Evolutionary conservation across 2,888 invertebrate species (phyloP).

Genomic region (Nowickia ferox): DNA sequence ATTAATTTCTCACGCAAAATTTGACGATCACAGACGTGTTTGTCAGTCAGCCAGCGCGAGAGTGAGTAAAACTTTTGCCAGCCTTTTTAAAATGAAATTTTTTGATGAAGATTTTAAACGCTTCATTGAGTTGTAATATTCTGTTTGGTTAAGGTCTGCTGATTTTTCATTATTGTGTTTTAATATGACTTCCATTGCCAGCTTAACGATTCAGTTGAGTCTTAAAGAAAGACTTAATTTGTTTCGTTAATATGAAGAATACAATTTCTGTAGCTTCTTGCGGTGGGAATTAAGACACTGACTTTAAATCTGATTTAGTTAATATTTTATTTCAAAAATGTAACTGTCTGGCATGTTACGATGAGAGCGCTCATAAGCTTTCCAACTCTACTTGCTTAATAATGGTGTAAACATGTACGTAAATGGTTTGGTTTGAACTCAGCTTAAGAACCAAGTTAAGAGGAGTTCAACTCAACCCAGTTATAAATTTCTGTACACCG

Average conservation of each 20-base stretch:
- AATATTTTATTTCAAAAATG: too few species aligned
- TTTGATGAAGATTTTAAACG: conserved; percentile 60
- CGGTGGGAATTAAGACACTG: conserved; percentile 57
- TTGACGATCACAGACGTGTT: conserved; percentile 38
- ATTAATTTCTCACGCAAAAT: conserved; percentile 70
- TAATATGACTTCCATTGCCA: conserved; percentile 47
- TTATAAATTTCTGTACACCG: too few species aligned
- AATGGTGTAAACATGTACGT: too few species aligned
- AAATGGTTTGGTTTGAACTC: too few species aligned
- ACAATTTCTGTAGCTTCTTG: neutral
- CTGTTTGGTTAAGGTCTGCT: conserved; percentile 69
- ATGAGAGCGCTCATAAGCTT: too few species aligned
- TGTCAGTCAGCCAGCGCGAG: conserved; percentile 20
- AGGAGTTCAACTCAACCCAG: too few species aligned
- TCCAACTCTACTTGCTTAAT: too few species aligned
- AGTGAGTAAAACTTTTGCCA: conserved; percentile 11
- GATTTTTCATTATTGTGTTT: conserved; percentile 67
- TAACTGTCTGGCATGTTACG: too few species aligned
- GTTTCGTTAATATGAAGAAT: conserved; percentile 16
- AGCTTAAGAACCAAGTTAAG: too few species aligned
- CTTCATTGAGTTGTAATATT: conserved; percentile 68
- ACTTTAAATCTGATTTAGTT: neutral
- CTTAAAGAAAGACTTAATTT: conserved; percentile 63
- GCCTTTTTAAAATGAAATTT: conserved; percentile 16
- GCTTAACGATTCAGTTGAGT: conserved; percentile 43